Conservation (phyloP, 2,888 invertebrate species). For the Dynastes maya region DNA sequence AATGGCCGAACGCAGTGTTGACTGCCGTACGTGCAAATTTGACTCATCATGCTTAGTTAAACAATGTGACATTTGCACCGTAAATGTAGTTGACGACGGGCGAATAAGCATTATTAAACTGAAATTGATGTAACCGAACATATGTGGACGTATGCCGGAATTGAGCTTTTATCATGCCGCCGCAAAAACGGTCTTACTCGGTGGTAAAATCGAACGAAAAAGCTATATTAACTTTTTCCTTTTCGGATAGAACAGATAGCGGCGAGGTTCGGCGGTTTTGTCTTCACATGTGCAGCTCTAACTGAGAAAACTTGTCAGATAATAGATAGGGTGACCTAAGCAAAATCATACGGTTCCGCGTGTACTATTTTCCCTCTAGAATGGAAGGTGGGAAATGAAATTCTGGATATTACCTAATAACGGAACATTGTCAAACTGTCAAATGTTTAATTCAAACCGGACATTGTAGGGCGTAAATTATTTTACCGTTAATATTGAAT, state of each 20-base stretch:
- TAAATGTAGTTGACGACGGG: too few species aligned
- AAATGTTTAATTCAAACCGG: background rate
- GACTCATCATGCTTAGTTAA: too few species aligned
- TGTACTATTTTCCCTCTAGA: background rate
- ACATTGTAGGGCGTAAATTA: background rate
- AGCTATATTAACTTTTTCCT: slow-evolving; percentile 41
- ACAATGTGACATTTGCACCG: too few species aligned
- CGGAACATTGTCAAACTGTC: background rate
- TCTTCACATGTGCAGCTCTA: slow-evolving; percentile 42
- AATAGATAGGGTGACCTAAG: slow-evolving; percentile 46
- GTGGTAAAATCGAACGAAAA: slow-evolving; percentile 34
- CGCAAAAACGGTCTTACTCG: slow-evolving; percentile 34
- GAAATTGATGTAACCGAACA: background rate
- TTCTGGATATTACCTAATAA: background rate
- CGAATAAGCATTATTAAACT: too few species aligned
- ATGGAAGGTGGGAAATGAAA: background rate
- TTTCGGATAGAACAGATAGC: slow-evolving; percentile 28
- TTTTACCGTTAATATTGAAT: background rate
- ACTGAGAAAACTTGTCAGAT: slow-evolving; percentile 37
- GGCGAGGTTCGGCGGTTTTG: slow-evolving; percentile 35
- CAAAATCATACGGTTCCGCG: slow-evolving; percentile 20
- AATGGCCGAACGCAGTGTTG: background rate
- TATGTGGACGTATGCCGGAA: background rate
- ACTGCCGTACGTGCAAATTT: too few species aligned
- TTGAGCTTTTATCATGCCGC: slow-evolving; percentile 6